Evolutionary conservation across 2,113 vertebrate species (phyloP).

Genomic region (Myrmecobius fasciatus): DNA sequence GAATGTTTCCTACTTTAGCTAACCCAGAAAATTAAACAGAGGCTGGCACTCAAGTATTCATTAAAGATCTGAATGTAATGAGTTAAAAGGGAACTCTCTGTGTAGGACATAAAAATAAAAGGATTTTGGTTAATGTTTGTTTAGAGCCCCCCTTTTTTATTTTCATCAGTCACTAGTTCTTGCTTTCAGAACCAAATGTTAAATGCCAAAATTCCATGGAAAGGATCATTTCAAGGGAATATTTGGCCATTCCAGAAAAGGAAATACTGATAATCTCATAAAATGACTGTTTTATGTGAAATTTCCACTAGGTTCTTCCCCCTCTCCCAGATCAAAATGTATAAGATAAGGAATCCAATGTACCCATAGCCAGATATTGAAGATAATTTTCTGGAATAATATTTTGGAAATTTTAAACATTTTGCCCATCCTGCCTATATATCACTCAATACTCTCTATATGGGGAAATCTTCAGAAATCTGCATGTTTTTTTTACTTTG

Average conservation of each 20-base stretch:
- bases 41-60: neutral
- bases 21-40: neutral
- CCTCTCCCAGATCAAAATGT: neutral
- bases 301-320: neutral
- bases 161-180: neutral
- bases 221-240: neutral
- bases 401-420: neutral
- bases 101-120: neutral
- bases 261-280: neutral
- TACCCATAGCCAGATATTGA: neutral
- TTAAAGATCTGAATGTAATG: neutral
- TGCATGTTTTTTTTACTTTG: neutral
- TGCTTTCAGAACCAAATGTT: neutral
- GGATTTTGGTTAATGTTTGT: neutral
- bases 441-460: too few relatives aligned
- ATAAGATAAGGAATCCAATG: neutral
- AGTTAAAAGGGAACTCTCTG: slow-evolving; percentile 8
- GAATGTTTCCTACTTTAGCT: slow-evolving; percentile 23
- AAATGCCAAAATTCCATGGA: neutral
- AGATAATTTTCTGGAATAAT: neutral
- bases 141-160: neutral
- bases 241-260: neutral
- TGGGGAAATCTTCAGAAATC: neutral
- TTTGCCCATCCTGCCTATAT: neutral
- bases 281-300: slow-evolving; percentile 2